Evolutionary conservation across 2,797 vertebrate genomes (phyloP).

Genomic region (Lepus townsendii): DNA sequence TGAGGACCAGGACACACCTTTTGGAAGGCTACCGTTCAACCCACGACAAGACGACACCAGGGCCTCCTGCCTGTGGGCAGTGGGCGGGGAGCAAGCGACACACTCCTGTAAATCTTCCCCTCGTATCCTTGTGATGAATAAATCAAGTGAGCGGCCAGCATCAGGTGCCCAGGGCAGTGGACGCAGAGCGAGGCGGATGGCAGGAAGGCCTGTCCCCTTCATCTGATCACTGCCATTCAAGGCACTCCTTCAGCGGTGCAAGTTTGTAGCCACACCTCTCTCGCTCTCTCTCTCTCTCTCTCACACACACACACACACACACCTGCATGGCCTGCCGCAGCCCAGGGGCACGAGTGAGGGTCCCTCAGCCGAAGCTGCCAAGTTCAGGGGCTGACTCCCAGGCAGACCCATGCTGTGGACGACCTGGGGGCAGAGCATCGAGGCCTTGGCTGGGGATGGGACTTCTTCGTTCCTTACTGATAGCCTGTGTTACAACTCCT

Average conservation of each 20-base stretch:
- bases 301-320: too few species aligned
- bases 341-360: background rate
- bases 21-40: background rate
- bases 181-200: conserved; percentile 3
- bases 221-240: background rate
- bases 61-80: background rate
- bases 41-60: background rate
- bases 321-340: background rate
- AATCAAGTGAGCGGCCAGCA: background rate
- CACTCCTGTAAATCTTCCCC: background rate
- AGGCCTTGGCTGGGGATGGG: background rate
- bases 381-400: background rate
- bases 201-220: background rate
- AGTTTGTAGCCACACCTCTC: background rate
- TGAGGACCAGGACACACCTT: background rate
- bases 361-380: accelerated
- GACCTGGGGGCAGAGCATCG: background rate
- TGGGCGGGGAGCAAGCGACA: background rate
- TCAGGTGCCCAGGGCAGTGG: background rate
- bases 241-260: background rate
- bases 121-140: background rate
- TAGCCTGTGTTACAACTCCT: background rate
- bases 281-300: too few species aligned
- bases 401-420: background rate
- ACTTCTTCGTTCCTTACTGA: conserved; percentile 40